phyloP scores from a whole-genome alignment of 2,888 invertebrate species.

The Ornithoptera priamus region DNA sequence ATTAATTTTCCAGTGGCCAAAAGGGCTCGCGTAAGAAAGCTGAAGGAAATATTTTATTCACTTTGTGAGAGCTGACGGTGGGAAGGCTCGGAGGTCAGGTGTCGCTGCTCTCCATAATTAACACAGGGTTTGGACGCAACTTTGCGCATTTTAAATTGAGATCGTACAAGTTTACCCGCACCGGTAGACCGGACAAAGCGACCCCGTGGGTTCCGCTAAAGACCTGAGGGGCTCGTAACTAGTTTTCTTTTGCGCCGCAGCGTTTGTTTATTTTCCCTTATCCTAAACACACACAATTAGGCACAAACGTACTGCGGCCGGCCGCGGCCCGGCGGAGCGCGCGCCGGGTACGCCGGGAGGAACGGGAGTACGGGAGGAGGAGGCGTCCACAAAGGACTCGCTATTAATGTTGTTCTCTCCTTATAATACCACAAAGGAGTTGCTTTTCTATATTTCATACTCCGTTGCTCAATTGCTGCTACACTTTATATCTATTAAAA shows the following conservation, averaged over 20 bases:
- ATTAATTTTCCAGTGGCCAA: slow-evolving; percentile 13
- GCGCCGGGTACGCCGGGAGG: slow-evolving; percentile 7
- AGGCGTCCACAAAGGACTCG: no score
- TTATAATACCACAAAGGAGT: no score
- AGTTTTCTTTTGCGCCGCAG: slow-evolving; percentile 34
- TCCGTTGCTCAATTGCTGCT: no score
- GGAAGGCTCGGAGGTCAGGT: slow-evolving; percentile 51
- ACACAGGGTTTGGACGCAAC: slow-evolving; percentile 56
- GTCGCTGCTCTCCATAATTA: slow-evolving; percentile 64
- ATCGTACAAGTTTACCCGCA: slow-evolving; percentile 53
- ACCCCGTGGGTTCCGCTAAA: slow-evolving; percentile 21
- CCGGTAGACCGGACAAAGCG: slow-evolving; percentile 40
- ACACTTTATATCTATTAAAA: no score
- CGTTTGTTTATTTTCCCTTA: slow-evolving; percentile 39
- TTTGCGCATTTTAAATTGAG: slow-evolving; percentile 72
- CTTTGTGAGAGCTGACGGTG: slow-evolving; percentile 38
- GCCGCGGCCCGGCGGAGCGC: slow-evolving; percentile 1
- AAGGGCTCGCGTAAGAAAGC: slow-evolving; percentile 11
- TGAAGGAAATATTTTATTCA: slow-evolving; percentile 34
- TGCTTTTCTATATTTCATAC: no score
- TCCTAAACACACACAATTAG: slow-evolving; percentile 41
- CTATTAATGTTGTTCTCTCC: no score
- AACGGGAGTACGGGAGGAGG: no score
- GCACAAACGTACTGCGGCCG: slow-evolving; percentile 11
- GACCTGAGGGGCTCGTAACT: slow-evolving; percentile 33